Evolutionary conservation across 2,797 vertebrate genomes (phyloP).

Genomic region (Pangasius sanitwongsei): DNA sequence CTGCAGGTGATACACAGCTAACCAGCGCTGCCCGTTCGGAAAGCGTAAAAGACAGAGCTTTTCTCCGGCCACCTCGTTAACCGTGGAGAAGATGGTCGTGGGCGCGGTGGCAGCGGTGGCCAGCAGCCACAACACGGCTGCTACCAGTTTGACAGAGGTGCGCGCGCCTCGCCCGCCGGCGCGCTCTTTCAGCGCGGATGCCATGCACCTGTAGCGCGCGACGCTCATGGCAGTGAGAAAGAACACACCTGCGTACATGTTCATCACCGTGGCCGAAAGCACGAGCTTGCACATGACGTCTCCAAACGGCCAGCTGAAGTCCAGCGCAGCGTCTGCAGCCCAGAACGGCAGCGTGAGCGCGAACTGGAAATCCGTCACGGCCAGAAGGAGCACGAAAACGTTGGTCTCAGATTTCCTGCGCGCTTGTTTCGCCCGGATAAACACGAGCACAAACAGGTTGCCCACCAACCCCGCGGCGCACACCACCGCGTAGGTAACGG

Average conservation of each 20-base stretch:
- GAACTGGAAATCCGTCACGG: conserved; percentile 68
- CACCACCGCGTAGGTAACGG: conserved; percentile 70
- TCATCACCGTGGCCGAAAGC: conserved; percentile 66
- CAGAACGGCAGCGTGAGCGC: conserved; percentile 68
- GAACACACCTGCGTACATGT: conserved; percentile 71
- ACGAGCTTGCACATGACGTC: conserved; percentile 67
- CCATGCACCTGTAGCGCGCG: conserved; percentile 66
- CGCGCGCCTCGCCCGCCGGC: conserved; percentile 55
- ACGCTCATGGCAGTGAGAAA: conserved; percentile 68
- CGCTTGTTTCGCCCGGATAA: conserved; percentile 69
- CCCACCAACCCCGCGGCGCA: conserved; percentile 73
- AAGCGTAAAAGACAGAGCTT: conserved; percentile 77
- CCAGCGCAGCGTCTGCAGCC: conserved; percentile 67
- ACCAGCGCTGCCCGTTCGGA: conserved; percentile 75
- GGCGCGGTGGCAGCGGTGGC: conserved; percentile 75
- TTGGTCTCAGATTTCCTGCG: conserved; percentile 72
- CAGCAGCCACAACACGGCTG: conserved; percentile 70
- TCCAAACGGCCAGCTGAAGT: conserved; percentile 72
- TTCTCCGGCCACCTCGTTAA: conserved; percentile 74
- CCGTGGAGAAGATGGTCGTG: conserved; percentile 74
- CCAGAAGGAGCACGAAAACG: conserved; percentile 77
- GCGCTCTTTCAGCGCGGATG: conserved; percentile 60
- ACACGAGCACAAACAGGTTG: conserved; percentile 77
- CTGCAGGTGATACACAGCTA: conserved; percentile 80
- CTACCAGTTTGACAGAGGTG: conserved; percentile 59